These are phyloP conservation scores for Holacanthus passer DNA, from an alignment of 2,113 vertebrate genomes.

Conservation along the genomic window DNA sequence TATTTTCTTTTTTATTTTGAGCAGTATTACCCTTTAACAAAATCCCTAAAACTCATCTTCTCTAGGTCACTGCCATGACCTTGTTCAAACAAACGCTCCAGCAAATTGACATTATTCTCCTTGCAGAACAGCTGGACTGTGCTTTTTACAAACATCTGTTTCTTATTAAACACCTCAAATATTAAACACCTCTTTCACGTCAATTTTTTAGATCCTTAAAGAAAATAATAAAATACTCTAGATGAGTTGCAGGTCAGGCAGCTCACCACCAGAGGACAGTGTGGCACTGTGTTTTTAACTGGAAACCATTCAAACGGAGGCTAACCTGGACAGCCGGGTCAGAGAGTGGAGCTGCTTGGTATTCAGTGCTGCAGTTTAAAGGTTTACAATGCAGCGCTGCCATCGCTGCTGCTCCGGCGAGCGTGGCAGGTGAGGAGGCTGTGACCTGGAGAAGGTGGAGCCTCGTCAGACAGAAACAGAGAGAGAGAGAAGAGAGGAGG, in stretches of 20 bases:
- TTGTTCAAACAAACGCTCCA: conserved; percentile 2
- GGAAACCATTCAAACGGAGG: not conserved
- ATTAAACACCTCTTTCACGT: conserved; percentile 54
- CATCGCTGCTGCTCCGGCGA: conserved; percentile 13
- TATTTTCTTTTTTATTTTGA: not conserved
- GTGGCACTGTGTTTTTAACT: conserved; percentile 21
- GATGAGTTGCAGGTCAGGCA: conserved; percentile 1
- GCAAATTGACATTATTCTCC: conserved; percentile 8
- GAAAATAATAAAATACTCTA: too few relatives aligned
- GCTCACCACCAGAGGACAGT: conserved; percentile 73
- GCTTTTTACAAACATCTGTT: conserved; percentile 49
- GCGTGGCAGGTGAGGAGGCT: conserved; percentile 61
- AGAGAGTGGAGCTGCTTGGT: conserved; percentile 46
- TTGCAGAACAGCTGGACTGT: conserved; percentile 51
- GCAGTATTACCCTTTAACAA: not conserved
- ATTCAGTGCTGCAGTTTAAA: conserved; percentile 46
- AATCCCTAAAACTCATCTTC: not conserved
- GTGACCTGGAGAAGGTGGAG: conserved; percentile 55
- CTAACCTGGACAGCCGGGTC: not conserved
- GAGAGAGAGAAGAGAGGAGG: not conserved
- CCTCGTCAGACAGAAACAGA: conserved; percentile 27
- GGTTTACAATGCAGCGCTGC: conserved; percentile 61
- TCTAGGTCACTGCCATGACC: not conserved
- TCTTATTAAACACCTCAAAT: conserved; percentile 64
- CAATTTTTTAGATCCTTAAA: not conserved